Evolutionary conservation across 2,797 vertebrate genomes (phyloP), one percentile per base, ranked within the genome.

Genomic region (Neosilurus hyrtlii): DNA sequence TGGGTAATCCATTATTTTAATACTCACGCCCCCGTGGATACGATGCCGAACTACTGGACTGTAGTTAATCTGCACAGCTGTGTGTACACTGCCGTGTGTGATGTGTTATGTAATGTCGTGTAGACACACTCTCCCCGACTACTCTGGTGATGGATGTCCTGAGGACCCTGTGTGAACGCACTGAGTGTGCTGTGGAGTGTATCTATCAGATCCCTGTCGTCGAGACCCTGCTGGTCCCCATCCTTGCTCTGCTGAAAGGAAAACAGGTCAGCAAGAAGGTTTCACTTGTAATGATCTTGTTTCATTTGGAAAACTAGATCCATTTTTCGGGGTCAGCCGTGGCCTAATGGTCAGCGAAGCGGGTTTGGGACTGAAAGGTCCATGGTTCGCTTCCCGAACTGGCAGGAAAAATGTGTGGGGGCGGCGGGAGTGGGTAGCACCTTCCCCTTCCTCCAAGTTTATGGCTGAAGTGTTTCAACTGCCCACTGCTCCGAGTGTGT

Each of bases 81-180:
- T 72, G 15, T 5, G 9, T 18, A 73, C 16, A 54, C 15, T 73
- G 52, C 26, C 8, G 4, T 30, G 30, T 20, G 51, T 9, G 79
- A 52, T 87, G 65, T 82, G 61, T 24, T 79, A 24, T 85, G 35
- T 71, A 14, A 26, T 76, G 24, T 87, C 75, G 15, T 79, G 7
- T 56, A 98, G 98, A 95, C 74, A 91, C 84, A 37, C 94, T 96
- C 86, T 96, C 94, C 37, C 96, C 98, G 85, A 93, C 94, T 89
- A 86, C 88, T 84, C 94, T 97, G 88, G 95, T 94, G 89, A 95
- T 95, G 93, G 96, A 97, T 86, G 89, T 96, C 87, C 92, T 99
- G 49, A 92, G 92, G 91, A 94, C 92, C 86, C 92, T 99, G 74
- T 96, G 96, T 90, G 97, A 98, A 82, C 94, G 95, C 79, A 95